phyloP scores from a whole-genome alignment of 1,140 invertebrate genomes.

The Orussus abietinus region DNA sequence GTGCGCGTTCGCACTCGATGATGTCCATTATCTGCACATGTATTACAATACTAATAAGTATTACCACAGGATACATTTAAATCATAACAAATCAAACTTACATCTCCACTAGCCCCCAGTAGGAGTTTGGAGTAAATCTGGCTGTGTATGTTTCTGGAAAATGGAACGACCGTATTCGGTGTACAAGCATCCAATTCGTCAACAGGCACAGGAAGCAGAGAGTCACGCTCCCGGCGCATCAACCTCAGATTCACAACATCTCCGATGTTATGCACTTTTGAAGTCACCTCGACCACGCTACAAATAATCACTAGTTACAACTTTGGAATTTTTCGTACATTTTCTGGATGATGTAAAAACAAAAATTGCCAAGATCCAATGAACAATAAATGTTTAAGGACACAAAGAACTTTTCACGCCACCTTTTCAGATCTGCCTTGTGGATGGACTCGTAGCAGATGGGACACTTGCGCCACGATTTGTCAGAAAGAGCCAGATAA shows the following conservation, averaged over 20 bases:
- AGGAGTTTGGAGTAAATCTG: conserved; percentile 74
- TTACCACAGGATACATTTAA: conserved; percentile 3
- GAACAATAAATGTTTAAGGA: conserved; percentile 13
- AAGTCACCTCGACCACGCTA: conserved; percentile 60
- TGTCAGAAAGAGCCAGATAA: conserved; percentile 81
- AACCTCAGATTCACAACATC: conserved; percentile 76
- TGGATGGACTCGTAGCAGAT: conserved; percentile 80
- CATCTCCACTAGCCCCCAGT: conserved; percentile 62
- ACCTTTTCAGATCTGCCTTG: conserved; percentile 80
- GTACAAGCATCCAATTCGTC: conserved; percentile 31
- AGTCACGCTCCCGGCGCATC: conserved; percentile 81
- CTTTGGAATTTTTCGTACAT: too few species aligned
- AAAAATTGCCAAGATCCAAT: conserved; percentile 9
- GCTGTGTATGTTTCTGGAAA: conserved; percentile 50
- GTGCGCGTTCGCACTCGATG: conserved; percentile 67
- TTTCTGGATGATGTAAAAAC: conserved; percentile 38
- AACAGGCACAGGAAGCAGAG: conserved; percentile 69
- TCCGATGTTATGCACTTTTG: conserved; percentile 62
- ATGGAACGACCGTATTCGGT: conserved; percentile 42
- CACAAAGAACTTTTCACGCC: conserved; percentile 21
- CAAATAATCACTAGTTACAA: too few species aligned
- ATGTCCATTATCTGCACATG: conserved; percentile 58
- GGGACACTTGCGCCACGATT: conserved; percentile 75
- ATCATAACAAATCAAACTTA: conserved; percentile 38
- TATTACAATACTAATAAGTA: conserved; percentile 13